These are phyloP conservation scores for Lasioglossum pauxillum DNA, from an alignment of 2,888 invertebrate species.

Conservation along the genomic window DNA sequence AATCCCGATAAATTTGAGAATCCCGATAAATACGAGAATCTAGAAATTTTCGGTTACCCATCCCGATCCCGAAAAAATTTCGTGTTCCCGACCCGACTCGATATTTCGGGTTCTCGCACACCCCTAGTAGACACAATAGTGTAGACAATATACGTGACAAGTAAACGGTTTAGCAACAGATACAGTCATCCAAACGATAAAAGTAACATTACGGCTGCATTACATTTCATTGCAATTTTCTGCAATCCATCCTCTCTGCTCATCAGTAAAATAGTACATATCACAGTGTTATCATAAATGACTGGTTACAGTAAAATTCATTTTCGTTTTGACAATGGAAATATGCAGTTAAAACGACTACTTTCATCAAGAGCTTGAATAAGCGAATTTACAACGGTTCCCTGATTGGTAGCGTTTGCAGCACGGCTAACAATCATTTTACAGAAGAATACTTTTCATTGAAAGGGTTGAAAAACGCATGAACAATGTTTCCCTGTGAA, in stretches of 20 bases:
- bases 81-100: no score
- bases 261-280: neutral
- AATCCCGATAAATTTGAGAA: no score
- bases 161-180: neutral
- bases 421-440: neutral
- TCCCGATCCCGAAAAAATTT: no score
- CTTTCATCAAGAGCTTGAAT: neutral
- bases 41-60: no score
- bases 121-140: no score
- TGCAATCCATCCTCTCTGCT: neutral
- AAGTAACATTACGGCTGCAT: neutral
- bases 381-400: neutral
- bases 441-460: neutral
- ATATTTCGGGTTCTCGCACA: no score
- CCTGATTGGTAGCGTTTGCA: neutral
- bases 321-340: neutral
- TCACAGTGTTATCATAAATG: neutral
- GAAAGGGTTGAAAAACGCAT: conserved; percentile 29
- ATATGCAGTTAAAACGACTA: neutral
- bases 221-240: neutral
- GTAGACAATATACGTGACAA: neutral
- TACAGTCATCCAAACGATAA: neutral
- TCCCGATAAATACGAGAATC: no score
- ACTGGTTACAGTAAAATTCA: neutral
- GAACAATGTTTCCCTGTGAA: neutral